Percentiles rank a stretch among this genome's conserved stretches.
Evolutionary conservation across 2,113 vertebrate genomes (phyloP).

Genomic region (Stercorarius parasiticus): DNA sequence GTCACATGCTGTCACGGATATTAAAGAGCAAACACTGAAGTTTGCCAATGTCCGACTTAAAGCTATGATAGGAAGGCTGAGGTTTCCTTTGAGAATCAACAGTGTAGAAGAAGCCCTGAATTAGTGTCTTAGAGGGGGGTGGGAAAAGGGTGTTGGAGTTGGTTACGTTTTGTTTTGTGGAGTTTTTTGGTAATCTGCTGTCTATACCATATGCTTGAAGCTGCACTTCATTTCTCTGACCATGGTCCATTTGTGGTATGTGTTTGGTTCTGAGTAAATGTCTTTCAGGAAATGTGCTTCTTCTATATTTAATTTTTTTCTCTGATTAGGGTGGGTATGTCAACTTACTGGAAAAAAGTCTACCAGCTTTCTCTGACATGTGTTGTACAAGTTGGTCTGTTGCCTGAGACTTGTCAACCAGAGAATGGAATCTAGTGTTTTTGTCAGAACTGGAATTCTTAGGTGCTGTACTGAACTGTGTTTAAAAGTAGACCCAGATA

Average conservation of each 20-base stretch:
- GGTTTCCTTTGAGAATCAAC: not conserved
- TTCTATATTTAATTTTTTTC: not conserved
- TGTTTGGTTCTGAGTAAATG: not conserved
- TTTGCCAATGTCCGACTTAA: not conserved
- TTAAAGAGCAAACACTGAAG: not conserved
- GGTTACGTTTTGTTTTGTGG: not conserved
- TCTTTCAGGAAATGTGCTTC: not conserved
- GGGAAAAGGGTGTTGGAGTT: not conserved
- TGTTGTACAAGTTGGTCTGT: not conserved
- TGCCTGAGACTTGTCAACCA: not conserved
- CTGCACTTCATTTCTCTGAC: not conserved
- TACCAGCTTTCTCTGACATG: not conserved
- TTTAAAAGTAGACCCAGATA: not conserved
- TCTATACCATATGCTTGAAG: accelerated
- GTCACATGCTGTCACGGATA: not conserved
- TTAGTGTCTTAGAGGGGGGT: not conserved
- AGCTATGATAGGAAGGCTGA: not conserved
- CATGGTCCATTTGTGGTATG: accelerated
- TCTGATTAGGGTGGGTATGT: not conserved
- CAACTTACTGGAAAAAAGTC: not conserved
- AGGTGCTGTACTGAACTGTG: not conserved
- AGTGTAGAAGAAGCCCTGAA: not conserved
- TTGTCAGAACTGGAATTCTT: not conserved
- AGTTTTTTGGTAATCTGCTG: not conserved
- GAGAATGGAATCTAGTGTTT: not conserved